Evolutionary conservation across 1,140 invertebrate species (phyloP).

Genomic region (Neelides sp.): DNA sequence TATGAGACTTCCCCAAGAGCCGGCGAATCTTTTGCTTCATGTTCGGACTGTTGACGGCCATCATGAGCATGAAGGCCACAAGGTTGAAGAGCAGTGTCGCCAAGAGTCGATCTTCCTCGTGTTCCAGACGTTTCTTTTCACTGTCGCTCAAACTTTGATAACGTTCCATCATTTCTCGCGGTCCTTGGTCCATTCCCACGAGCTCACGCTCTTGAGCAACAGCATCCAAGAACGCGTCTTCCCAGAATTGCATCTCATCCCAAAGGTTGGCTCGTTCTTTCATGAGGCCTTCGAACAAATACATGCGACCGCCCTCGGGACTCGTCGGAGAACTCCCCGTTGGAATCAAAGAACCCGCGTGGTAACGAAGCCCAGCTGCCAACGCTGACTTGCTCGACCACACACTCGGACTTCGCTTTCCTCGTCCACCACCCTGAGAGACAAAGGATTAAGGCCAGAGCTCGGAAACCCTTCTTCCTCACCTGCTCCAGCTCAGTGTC

Average conservation of each 20-base stretch:
- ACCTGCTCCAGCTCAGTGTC: constrained; percentile 74
- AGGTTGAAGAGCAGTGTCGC: constrained; percentile 94
- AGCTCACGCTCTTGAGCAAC: constrained; percentile 98
- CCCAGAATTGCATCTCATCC: constrained; percentile 99
- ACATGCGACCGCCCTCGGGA: constrained; percentile 71
- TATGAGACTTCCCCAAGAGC: constrained; percentile 92
- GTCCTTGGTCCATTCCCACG: constrained; percentile 99
- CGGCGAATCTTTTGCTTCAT: constrained; percentile 84
- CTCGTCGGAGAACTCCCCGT: constrained; percentile 65
- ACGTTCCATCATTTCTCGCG: constrained; percentile 97
- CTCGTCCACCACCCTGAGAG: constrained; percentile 47
- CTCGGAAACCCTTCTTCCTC: constrained; percentile 8
- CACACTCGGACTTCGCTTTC: constrained; percentile 71
- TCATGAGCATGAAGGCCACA: constrained; percentile 90
- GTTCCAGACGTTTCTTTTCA: constrained; percentile 88
- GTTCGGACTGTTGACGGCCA: constrained; percentile 73
- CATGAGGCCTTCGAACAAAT: constrained; percentile 69
- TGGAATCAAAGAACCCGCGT: constrained; percentile 71
- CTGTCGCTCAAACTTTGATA: constrained; percentile 87
- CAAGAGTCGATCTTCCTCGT: constrained; percentile 92
- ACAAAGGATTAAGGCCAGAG: constrained; percentile 5
- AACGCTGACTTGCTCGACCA: constrained; percentile 87
- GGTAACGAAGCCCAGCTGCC: constrained; percentile 74
- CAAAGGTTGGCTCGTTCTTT: constrained; percentile 77
- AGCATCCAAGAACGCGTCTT: constrained; percentile 95